Percentiles rank a stretch among this genome's conserved stretches.
Evolutionary conservation across 1,140 invertebrate genomes (phyloP).

Genomic region (Chymomyza costata): DNA sequence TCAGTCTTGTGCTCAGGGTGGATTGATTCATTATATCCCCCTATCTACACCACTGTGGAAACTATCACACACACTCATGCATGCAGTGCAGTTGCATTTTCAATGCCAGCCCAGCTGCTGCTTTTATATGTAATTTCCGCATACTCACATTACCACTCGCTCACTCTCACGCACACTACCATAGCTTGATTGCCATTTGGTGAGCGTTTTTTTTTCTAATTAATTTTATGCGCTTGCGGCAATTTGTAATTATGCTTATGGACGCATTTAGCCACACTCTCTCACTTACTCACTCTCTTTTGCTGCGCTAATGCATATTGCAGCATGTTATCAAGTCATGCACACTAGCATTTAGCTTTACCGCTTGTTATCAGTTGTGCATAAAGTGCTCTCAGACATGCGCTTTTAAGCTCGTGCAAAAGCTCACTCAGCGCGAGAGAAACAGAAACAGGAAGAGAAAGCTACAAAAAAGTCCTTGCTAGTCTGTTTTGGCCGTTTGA

Average conservation of each 20-base stretch:
- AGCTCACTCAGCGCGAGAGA: conserved; percentile 32
- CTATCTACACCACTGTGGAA: too few species aligned
- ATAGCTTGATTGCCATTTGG: conserved; percentile 38
- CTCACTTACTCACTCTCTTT: background rate
- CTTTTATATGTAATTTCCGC: background rate
- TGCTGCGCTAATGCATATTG: too few species aligned
- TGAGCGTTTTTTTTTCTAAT: conserved; percentile 46
- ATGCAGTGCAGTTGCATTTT: conserved; percentile 33
- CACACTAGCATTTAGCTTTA: conserved; percentile 65
- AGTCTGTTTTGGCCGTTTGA: conserved; percentile 50
- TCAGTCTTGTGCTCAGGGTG: too few species aligned
- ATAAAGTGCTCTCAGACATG: too few species aligned
- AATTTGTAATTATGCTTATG: conserved; percentile 44
- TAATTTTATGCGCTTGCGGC: conserved; percentile 59
- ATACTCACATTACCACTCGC: background rate
- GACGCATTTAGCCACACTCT: background rate
- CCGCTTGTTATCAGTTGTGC: conserved; percentile 61
- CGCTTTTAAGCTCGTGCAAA: conserved; percentile 29
- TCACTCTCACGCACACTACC: background rate
- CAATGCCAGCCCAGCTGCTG: conserved; percentile 42
- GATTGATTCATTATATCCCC: too few species aligned
- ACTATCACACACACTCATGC: background rate
- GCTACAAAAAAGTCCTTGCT: conserved; percentile 46
- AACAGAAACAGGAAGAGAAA: background rate
- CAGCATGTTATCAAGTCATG: conserved; percentile 44